These are phyloP conservation scores for Callyntrura sp. DNA, from an alignment of 2,888 invertebrate genomes.

Conservation along the genomic window DNA sequence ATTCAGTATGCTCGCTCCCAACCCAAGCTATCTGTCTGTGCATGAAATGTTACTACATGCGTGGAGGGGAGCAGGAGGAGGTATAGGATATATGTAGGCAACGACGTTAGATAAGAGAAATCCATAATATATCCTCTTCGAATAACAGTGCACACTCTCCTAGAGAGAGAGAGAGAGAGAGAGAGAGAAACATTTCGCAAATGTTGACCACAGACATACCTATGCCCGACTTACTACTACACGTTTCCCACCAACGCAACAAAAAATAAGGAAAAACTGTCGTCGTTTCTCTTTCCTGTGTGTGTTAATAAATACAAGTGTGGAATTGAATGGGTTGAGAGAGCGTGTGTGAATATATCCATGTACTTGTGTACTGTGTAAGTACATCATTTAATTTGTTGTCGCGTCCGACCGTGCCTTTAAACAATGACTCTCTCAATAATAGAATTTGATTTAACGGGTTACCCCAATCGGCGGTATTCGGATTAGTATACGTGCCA, in stretches of 20 bases:
- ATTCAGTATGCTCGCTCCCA: background rate
- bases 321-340: background rate
- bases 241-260: background rate
- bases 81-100: background rate
- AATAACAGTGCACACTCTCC: no score
- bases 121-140: conserved; percentile 20
- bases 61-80: conserved; percentile 26
- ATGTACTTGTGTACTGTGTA: background rate
- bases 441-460: no score
- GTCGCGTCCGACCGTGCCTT: no score
- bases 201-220: background rate
- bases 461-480: no score
- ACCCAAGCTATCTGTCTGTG: background rate
- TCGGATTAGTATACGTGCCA: no score
- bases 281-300: conserved; percentile 3
- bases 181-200: background rate
- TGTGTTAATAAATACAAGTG: conserved; percentile 21
- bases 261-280: conserved; percentile 18
- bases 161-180: no score
- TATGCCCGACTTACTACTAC: background rate
- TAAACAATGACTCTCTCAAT: no score
- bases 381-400: no score
- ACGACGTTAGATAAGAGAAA: background rate
- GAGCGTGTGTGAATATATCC: background rate
- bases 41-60: conserved; percentile 1